A percentile compares a stretch with the other conserved stretches of the same genome.
Evolutionary conservation across 2,113 vertebrate genomes (phyloP).

Genomic region (Apeltes quadracus): DNA sequence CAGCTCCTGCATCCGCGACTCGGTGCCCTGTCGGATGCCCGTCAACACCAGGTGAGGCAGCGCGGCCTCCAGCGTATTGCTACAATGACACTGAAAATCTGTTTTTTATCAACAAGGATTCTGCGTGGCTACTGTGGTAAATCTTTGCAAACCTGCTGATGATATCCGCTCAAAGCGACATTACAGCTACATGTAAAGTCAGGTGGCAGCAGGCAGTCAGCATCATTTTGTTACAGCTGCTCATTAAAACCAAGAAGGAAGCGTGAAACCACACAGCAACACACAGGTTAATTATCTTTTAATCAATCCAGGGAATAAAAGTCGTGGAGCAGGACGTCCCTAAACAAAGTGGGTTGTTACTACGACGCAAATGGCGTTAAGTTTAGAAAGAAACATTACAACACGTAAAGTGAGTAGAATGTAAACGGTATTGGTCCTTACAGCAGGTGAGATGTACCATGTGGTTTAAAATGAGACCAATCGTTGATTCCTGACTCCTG

Average conservation of each 20-base stretch:
- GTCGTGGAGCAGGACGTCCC: background rate
- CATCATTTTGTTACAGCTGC: background rate
- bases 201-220: background rate
- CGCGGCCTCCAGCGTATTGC: no score
- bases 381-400: background rate
- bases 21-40: constrained; percentile 90
- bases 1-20: constrained; percentile 93
- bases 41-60: constrained; percentile 92
- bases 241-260: constrained; percentile 1
- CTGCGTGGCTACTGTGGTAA: no score
- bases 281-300: constrained; percentile 8
- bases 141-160: constrained; percentile 8
- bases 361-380: background rate
- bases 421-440: no score
- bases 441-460: no score
- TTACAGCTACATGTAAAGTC: background rate
- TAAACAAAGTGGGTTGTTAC: no score
- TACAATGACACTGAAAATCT: no score
- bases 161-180: constrained; percentile 9
- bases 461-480: no score
- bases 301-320: constrained; percentile 4
- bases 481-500: no score
- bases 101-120: no score
- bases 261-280: background rate
- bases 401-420: no score